These are phyloP conservation scores for Speoplatyrhinus poulsoni DNA, from an alignment of 2,113 vertebrate genomes.

Conservation along the genomic window DNA sequence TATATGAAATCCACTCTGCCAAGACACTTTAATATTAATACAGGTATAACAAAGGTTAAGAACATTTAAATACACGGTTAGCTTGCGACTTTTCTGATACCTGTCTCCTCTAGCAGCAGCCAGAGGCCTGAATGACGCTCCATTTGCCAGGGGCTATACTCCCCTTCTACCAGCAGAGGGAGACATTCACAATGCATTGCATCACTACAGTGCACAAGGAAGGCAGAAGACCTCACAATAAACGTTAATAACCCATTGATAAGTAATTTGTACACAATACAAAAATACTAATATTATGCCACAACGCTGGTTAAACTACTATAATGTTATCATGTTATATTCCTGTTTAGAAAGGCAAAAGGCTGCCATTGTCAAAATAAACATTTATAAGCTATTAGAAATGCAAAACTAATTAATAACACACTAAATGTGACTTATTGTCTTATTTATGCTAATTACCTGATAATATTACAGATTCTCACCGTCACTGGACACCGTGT, in stretches of 20 bases:
- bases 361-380: no score
- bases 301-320: no score
- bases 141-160: slow-evolving; percentile 86
- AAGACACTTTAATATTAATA: no score
- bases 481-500: slow-evolving; percentile 85
- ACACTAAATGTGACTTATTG: no score
- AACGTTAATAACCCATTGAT: not conserved
- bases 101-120: slow-evolving; percentile 83
- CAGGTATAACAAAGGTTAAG: not conserved
- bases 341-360: no score
- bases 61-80: not conserved
- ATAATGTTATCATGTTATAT: no score
- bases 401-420: no score
- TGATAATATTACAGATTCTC: slow-evolving; percentile 13
- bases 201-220: slow-evolving; percentile 8
- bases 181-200: slow-evolving; percentile 39
- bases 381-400: no score
- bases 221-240: not conserved
- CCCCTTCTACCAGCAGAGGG: slow-evolving; percentile 85
- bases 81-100: slow-evolving; percentile 64
- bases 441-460: no score
- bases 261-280: no score
- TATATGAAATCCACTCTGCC: not conserved
- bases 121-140: slow-evolving; percentile 83
- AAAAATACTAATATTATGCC: no score